Base-by-base conservation (phyloP, 2,888 invertebrate genomes). In the Crepidodera aurea region DNA sequence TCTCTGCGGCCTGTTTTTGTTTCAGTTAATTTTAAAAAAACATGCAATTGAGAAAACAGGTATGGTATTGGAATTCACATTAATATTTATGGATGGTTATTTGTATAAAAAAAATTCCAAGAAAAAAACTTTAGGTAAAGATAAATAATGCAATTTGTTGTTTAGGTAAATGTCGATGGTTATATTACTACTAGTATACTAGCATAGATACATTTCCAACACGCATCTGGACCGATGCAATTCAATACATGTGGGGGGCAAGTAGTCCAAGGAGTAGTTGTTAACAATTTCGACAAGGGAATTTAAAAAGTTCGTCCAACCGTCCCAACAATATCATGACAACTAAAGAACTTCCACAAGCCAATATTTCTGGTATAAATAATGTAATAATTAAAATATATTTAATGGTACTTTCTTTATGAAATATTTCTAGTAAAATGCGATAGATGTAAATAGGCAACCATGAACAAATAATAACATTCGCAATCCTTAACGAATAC, bases 1-100 rank as follows among this genome's bases (percentile, higher is more conserved):
- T 60, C 60, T 57, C 51, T 39, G n/a, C 19, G 54, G 54, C 15
- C 54, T 34, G 25, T 60, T n/a, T 29, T 44, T 40, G 37, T 55
- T 54, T 54, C 16, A 16, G n/a, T n/a, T 32, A 10, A 34, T 42
- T 44, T 55, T 55, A 8, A 46, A 12, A 54, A 50, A 39, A 39
- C 46, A 60, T 48, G 22, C 39, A 25, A 25, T 25, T 18, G 19
- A 34, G 51, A 27, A 25, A n/a, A 48, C 51, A 51, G 51, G 51
- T 51, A 51, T 19, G 50, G n/a, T n/a, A 1, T 27, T 46, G 12
- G 27, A 46, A 46, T 25, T 37, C 37, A 37, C 40, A 40, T 40
- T 7, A 40, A 40, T 40, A 40, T 40, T 40, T 18, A 40, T 40
- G 40, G 1, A 7, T 40, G 18, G 15, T 18, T 40, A 18, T 40